These are phyloP conservation scores for Agrotis puta DNA, from an alignment of 2,888 invertebrate genomes.

Conservation along the genomic window DNA sequence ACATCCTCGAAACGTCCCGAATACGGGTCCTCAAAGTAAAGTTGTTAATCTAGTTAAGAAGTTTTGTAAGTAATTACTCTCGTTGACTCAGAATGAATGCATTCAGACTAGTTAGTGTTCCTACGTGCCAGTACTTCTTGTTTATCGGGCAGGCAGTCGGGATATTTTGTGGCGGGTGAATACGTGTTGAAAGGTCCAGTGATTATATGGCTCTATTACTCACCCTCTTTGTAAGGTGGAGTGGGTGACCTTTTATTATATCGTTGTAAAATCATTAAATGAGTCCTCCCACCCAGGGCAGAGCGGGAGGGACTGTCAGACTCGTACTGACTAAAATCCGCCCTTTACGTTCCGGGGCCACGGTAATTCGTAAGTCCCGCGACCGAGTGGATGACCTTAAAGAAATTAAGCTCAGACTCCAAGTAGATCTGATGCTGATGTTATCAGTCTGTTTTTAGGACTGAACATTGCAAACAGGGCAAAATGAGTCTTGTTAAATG, in stretches of 20 bases:
- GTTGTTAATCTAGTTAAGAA: slow-evolving; percentile 63
- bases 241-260: slow-evolving; percentile 3
- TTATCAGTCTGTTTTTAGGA: not conserved
- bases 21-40: slow-evolving; percentile 47
- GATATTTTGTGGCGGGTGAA: slow-evolving; percentile 28
- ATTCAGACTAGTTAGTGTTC: slow-evolving; percentile 38
- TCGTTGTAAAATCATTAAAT: too few species aligned
- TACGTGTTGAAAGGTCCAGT: slow-evolving; percentile 36
- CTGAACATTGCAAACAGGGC: not conserved
- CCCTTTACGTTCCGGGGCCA: too few species aligned
- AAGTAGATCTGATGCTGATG: slow-evolving; percentile 5
- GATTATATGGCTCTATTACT: slow-evolving; percentile 28
- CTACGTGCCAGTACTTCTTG: slow-evolving; percentile 41
- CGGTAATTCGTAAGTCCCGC: too few species aligned
- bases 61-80: slow-evolving; percentile 61
- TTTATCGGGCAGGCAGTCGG: slow-evolving; percentile 37
- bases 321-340: too few species aligned
- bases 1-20: slow-evolving; percentile 31
- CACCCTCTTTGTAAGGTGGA: slow-evolving; percentile 4
- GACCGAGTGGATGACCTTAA: slow-evolving; percentile 1
- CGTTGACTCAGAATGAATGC: slow-evolving; percentile 57
- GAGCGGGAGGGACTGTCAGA: too few species aligned
- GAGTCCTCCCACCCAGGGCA: too few species aligned
- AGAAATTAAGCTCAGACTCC: slow-evolving; percentile 2
- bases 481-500: too few species aligned